Evolutionary conservation across 92 coral and sea anemone species (phyloP).

Genomic region (Zoanthus sansibaricus): DNA sequence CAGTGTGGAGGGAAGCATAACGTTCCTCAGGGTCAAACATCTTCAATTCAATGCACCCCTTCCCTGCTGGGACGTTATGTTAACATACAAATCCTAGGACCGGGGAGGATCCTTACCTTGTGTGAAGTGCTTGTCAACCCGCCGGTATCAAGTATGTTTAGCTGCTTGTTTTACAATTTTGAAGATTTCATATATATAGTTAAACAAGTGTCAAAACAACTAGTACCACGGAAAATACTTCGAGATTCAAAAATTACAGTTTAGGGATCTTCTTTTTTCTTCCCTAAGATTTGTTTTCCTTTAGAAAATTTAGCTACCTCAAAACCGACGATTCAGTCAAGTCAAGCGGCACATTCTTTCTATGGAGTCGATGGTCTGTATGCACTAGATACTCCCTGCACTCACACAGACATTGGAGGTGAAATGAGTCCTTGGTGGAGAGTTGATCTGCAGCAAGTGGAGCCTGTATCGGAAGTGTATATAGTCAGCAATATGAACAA

Average conservation of each 20-base stretch:
- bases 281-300: too few species aligned
- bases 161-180: neutral
- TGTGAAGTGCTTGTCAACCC: slow-evolving; percentile 10
- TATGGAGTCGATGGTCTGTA: slow-evolving; percentile 20
- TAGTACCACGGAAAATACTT: too few species aligned
- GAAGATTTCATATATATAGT: neutral
- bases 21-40: neutral
- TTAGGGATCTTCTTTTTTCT: too few species aligned
- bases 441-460: slow-evolving; percentile 16
- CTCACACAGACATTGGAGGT: neutral
- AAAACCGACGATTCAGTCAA: slow-evolving; percentile 7
- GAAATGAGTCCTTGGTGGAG: slow-evolving; percentile 19
- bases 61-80: neutral
- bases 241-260: too few species aligned
- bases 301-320: neutral
- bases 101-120: neutral
- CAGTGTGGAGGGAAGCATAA: neutral
- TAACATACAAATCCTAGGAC: neutral
- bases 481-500: neutral
- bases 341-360: neutral
- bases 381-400: neutral
- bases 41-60: neutral
- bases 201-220: too few species aligned
- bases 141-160: neutral
- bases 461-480: slow-evolving; percentile 29